Evolutionary conservation across 2,888 invertebrate genomes (phyloP).

Genomic region (Sesia apiformis): DNA sequence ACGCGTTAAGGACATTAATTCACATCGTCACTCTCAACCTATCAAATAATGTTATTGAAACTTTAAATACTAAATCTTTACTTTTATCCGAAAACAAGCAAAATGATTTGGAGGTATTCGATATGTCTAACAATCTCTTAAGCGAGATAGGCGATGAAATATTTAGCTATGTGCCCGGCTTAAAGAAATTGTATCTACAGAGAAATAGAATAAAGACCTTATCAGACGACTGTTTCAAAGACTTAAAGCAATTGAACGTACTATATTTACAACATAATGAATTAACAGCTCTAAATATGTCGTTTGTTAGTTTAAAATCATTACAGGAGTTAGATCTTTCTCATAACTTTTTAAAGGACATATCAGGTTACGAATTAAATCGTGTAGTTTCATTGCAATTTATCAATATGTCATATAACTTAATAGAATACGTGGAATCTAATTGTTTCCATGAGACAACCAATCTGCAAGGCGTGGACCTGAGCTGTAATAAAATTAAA

Average conservation of each 20-base stretch:
- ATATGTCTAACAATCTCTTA: conserved; percentile 41
- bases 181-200: conserved; percentile 34
- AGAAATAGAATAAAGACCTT: conserved; percentile 32
- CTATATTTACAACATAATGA: conserved; percentile 36
- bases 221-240: conserved; percentile 31
- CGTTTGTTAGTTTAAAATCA: conserved; percentile 33
- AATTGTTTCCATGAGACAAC: conserved; percentile 41
- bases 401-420: conserved; percentile 46
- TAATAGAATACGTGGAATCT: conserved; percentile 33
- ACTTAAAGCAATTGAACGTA: conserved; percentile 22
- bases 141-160: conserved; percentile 21
- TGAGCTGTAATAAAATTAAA: conserved; percentile 41
- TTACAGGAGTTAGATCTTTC: conserved; percentile 38
- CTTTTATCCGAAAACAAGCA: conserved; percentile 17
- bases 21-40: conserved; percentile 32
- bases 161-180: conserved; percentile 22
- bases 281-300: conserved; percentile 33
- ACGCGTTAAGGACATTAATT: conserved; percentile 31
- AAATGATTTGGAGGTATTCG: conserved; percentile 24
- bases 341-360: conserved; percentile 27
- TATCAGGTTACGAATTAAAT: conserved; percentile 40
- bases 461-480: conserved; percentile 31
- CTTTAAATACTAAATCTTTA: conserved; percentile 26
- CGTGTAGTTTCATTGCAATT: conserved; percentile 28
- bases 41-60: conserved; percentile 36